A percentile compares a stretch with the other conserved stretches of the same genome.
Evolutionary conservation across 1,140 invertebrate genomes (phyloP).

Genomic region (Andrena cerasifolii): DNA sequence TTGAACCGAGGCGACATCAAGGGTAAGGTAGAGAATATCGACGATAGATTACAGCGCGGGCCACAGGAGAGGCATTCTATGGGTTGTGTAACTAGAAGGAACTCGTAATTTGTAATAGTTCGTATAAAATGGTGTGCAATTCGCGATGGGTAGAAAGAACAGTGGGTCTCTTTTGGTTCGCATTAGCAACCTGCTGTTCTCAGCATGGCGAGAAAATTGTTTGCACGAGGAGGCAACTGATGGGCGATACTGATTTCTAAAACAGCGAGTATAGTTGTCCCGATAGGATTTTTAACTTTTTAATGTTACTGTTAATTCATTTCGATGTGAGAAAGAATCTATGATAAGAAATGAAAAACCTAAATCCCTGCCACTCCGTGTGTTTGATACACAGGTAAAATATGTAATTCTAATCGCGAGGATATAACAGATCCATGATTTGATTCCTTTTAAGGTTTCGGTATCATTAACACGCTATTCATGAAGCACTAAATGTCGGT

Average conservation of each 20-base stretch:
- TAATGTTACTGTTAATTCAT: neutral
- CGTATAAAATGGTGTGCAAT: neutral
- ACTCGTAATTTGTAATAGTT: constrained; percentile 25
- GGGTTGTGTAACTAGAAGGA: neutral
- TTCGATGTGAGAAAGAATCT: neutral
- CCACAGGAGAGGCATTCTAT: neutral
- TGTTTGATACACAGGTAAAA: no score
- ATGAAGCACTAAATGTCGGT: neutral
- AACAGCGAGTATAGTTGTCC: neutral
- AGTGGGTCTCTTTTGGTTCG: neutral
- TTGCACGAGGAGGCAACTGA: neutral
- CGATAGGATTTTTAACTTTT: neutral
- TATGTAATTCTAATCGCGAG: no score
- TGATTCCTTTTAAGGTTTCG: neutral
- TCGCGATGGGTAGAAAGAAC: neutral
- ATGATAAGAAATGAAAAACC: no score
- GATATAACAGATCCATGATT: no score
- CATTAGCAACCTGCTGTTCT: neutral
- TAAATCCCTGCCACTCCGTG: no score
- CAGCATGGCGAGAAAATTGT: constrained; percentile 14
- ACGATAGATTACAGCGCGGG: neutral
- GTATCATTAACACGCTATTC: neutral
- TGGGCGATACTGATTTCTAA: constrained; percentile 8
- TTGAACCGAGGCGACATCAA: constrained; percentile 25
- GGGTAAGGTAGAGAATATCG: constrained; percentile 37